Evolutionary conservation across 2,888 invertebrate genomes (phyloP), one percentile per base, ranked within the genome.

Genomic region (Melikaiella ostensackeni): DNA sequence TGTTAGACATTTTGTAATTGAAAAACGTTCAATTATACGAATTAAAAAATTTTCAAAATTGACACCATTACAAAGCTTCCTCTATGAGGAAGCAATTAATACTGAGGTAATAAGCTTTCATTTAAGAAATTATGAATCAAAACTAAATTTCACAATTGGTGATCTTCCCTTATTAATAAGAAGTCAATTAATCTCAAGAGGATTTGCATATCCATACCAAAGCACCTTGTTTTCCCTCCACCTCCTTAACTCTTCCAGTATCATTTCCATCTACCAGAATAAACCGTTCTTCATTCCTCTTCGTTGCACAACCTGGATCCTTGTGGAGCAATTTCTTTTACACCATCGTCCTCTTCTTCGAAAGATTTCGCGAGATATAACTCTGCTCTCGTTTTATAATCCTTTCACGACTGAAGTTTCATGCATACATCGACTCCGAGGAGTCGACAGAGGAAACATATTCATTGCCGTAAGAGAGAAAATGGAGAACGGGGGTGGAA

Each of bases 401-500:
- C 66, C 46, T 66, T 66, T 66, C 66, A 46, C 46, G 46, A 66
- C 27, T 50, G n/a, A n/a, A 50, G 50, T 50, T 50, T 35, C 38
- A 38, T 13, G 5, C 42, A 16, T 8, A 66, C 42, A 66, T 66
- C 42, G 27, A 19, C 42, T 66, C 42, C 46, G 42, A 46, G 27
- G 19, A 66, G 66, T 42, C 27, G 42, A 42, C 16, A 38, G 64
- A 64, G 38, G 27, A 46, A 66, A 66, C 27, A 46, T 66, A 66
- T 66, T 66, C 66, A 66, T 66, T 66, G 46, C 46, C 66, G n/a
- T 66, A 42, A 66, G 66, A 42, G 66, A 27, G 66, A 66, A 66
- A 46, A 75, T 75, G 42, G 62, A 75, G 77, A 73, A 77, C 35
- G 61, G 38, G 55, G 62, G 66, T 33, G 59, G 27, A 62, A 74